A percentile compares a stretch with the other conserved stretches of the same genome.
These are phyloP conservation scores for Sicus ferrugineus DNA, from an alignment of 2,888 invertebrate genomes.

Conservation along the genomic window DNA sequence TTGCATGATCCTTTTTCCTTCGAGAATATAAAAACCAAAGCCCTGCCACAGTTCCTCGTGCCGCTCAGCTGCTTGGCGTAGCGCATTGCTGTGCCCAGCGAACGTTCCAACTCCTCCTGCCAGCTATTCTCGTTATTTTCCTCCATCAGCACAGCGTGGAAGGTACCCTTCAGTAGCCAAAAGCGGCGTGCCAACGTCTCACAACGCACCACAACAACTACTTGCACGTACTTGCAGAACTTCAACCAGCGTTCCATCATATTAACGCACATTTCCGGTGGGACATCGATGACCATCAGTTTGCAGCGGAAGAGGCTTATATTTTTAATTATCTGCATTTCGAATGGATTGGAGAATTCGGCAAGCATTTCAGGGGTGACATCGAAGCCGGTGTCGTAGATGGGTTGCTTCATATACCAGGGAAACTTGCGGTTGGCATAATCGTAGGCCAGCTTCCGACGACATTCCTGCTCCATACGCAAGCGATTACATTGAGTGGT, in stretches of 20 bases:
- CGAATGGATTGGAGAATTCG: slow-evolving; percentile 44
- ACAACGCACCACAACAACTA: slow-evolving; percentile 51
- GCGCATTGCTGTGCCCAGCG: slow-evolving; percentile 42
- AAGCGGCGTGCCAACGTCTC: slow-evolving; percentile 45
- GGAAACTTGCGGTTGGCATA: slow-evolving; percentile 51
- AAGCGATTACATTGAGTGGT: slow-evolving; percentile 39
- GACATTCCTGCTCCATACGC: slow-evolving; percentile 38
- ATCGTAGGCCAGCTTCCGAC: slow-evolving; percentile 49
- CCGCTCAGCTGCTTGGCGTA: slow-evolving; percentile 45
- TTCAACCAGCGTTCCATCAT: slow-evolving; percentile 54
- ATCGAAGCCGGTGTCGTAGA: slow-evolving; percentile 40
- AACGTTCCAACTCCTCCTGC: slow-evolving; percentile 49
- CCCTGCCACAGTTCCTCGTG: slow-evolving; percentile 40
- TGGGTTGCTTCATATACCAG: slow-evolving; percentile 47
- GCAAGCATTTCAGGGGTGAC: slow-evolving; percentile 41
- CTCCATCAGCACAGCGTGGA: slow-evolving; percentile 45
- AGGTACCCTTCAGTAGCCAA: slow-evolving; percentile 41
- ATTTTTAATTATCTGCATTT: slow-evolving; percentile 44
- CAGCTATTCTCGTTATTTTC: slow-evolving; percentile 46
- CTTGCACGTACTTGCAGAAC: slow-evolving; percentile 49
- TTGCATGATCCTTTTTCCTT: slow-evolving; percentile 47
- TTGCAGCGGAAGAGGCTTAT: slow-evolving; percentile 48
- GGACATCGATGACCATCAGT: slow-evolving; percentile 53
- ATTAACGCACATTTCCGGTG: slow-evolving; percentile 42
- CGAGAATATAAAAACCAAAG: slow-evolving; percentile 53